Conservation (phyloP, 2,888 invertebrate genomes). For the Amblyjoppa proteus region DNA sequence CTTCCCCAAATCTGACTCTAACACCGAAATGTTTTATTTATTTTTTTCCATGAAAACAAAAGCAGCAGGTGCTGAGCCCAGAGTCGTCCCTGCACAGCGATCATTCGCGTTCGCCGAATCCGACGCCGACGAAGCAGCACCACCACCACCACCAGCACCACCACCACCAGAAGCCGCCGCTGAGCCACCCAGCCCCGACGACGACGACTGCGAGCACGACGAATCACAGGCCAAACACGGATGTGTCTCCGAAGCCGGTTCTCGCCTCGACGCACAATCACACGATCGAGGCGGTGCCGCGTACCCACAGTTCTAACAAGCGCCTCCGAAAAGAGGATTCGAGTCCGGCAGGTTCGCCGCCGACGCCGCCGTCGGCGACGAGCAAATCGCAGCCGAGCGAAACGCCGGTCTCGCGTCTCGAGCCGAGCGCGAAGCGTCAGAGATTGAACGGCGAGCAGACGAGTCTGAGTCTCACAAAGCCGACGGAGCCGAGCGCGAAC, state of each 20-base stretch:
- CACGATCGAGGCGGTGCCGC: constrained; percentile 84
- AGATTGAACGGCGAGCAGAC: constrained; percentile 86
- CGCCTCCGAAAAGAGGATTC: constrained; percentile 85
- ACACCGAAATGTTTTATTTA: no score
- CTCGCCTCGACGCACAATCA: constrained; percentile 80
- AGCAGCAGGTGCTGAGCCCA: constrained; percentile 82
- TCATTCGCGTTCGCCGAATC: constrained; percentile 82
- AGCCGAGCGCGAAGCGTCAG: constrained; percentile 83
- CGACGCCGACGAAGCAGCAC: constrained; percentile 78
- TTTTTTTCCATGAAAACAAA: constrained; percentile 16
- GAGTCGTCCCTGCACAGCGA: constrained; percentile 84
- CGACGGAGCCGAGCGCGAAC: constrained; percentile 34
- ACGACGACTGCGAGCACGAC: constrained; percentile 74
- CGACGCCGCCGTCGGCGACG: constrained; percentile 70
- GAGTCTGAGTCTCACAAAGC: constrained; percentile 68
- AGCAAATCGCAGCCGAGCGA: constrained; percentile 78
- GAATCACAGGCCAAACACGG: constrained; percentile 78
- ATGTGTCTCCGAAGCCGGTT: constrained; percentile 76
- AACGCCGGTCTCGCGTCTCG: constrained; percentile 71
- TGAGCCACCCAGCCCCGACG: constrained; percentile 66
- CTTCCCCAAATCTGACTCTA: no score
- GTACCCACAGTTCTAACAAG: constrained; percentile 86
- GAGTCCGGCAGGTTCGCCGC: constrained; percentile 69
- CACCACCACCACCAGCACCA: constrained; percentile 20
- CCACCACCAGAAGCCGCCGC: constrained; percentile 55